These are phyloP conservation scores for Eilema griseolum DNA, from an alignment of 2,888 invertebrate species.

Conservation along the genomic window DNA sequence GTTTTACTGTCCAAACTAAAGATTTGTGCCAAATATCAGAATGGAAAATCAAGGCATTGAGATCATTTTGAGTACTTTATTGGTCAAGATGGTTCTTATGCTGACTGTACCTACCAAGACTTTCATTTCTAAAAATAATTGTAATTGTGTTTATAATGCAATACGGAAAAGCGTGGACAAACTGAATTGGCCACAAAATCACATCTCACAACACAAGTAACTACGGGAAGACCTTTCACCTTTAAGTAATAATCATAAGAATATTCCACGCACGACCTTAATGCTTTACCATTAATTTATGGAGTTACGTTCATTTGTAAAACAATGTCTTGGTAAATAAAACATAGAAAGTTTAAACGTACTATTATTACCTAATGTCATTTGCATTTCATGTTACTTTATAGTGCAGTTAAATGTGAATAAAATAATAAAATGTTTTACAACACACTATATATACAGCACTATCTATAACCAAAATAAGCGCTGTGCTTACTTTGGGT, in stretches of 20 bases:
- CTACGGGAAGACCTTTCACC: slow-evolving; percentile 70
- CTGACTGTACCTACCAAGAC: background rate
- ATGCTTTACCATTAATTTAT: slow-evolving; percentile 62
- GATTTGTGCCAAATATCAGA: too few relatives aligned
- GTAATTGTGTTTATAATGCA: slow-evolving; percentile 11
- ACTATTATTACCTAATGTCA: background rate
- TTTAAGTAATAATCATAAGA: slow-evolving; percentile 60
- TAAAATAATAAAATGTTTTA: background rate
- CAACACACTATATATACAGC: background rate
- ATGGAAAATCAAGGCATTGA: too few relatives aligned
- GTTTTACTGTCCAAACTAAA: too few relatives aligned
- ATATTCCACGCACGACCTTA: slow-evolving; percentile 63
- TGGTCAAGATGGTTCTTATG: too few relatives aligned
- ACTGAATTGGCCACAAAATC: slow-evolving; percentile 41
- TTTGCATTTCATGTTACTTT: slow-evolving; percentile 1
- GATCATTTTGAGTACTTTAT: too few relatives aligned
- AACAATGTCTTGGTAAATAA: slow-evolving; percentile 50
- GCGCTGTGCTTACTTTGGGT: background rate
- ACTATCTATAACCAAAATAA: background rate
- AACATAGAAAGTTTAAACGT: slow-evolving; percentile 15
- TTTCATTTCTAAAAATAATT: slow-evolving; percentile 15
- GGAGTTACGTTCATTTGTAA: slow-evolving; percentile 54
- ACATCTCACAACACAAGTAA: slow-evolving; percentile 42
- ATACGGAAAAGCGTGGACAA: slow-evolving; percentile 33
- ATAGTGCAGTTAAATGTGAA: background rate